These are phyloP conservation scores for Girardia tigrina DNA, from an alignment of 2,888 invertebrate species.

Conservation along the genomic window DNA sequence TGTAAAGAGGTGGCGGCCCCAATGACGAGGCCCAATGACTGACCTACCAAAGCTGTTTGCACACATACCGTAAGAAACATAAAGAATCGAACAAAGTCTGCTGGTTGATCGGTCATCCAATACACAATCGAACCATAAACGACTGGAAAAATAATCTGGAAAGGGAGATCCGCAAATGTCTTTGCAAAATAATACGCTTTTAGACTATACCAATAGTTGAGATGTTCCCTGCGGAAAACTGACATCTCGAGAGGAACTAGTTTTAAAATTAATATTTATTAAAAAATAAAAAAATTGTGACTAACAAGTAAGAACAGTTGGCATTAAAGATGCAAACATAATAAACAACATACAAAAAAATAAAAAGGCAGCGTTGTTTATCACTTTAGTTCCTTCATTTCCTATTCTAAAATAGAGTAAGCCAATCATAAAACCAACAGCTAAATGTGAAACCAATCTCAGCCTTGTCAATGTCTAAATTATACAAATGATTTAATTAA, in stretches of 20 bases:
- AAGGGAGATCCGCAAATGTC: conserved; percentile 66
- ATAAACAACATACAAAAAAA: conserved; percentile 75
- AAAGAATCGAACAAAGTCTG: conserved; percentile 66
- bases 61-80: conserved; percentile 73
- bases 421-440: conserved; percentile 72
- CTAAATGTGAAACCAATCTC: conserved; percentile 65
- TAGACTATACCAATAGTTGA: conserved; percentile 76
- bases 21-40: conserved; percentile 75
- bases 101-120: conserved; percentile 86
- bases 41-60: conserved; percentile 74
- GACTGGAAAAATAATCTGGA: conserved; percentile 66
- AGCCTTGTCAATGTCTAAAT: conserved; percentile 65
- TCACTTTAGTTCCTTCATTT: conserved; percentile 65
- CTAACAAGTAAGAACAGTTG: conserved; percentile 82
- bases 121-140: conserved; percentile 71
- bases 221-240: conserved; percentile 66
- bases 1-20: conserved; percentile 79
- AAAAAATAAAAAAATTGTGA: conserved; percentile 40
- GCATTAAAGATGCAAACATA: conserved; percentile 87
- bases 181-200: conserved; percentile 68
- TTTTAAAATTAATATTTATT: conserved; percentile 42
- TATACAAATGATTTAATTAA: too few species aligned
- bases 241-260: conserved; percentile 71
- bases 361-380: conserved; percentile 76
- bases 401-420: conserved; percentile 73